A percentile compares a stretch with the other conserved stretches of the same genome.
Conservation (phyloP, 2,888 invertebrate genomes). For the Argynnis bischoffii region DNA sequence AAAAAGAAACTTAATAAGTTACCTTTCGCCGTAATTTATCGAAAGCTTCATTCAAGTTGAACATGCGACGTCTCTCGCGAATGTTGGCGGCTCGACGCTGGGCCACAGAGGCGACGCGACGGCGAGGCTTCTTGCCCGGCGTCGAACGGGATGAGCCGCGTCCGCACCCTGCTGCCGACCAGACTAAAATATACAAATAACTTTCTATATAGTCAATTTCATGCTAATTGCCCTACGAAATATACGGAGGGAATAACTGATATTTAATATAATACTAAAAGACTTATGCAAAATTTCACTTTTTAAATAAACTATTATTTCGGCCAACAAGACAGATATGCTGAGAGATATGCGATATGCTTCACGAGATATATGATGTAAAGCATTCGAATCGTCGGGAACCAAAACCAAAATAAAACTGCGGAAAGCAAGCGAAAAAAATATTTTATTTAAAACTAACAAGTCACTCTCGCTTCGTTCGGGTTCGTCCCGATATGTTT, state of each 20-base stretch:
- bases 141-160: constrained; percentile 63
- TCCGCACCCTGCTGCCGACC: constrained; percentile 72
- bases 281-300: too few relatives aligned
- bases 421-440: too few relatives aligned
- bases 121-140: constrained; percentile 89
- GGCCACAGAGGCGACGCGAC: constrained; percentile 94
- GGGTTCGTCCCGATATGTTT: too few relatives aligned
- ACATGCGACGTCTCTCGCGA: constrained; percentile 95
- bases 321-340: too few relatives aligned
- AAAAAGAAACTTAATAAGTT: constrained; percentile 20
- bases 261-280: too few relatives aligned
- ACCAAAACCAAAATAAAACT: too few relatives aligned
- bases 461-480: too few relatives aligned
- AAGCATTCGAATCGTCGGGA: too few relatives aligned
- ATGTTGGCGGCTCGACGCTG: constrained; percentile 96
- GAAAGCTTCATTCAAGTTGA: constrained; percentile 97
- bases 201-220: constrained; percentile 25
- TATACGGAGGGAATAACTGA: too few relatives aligned
- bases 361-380: too few relatives aligned
- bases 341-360: too few relatives aligned
- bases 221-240: not conserved
- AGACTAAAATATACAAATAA: constrained; percentile 56
- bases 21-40: constrained; percentile 95
- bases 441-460: constrained; percentile 9
- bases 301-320: too few relatives aligned